These are phyloP conservation scores for Leptobrachium ailaonicum DNA, from an alignment of 2,113 vertebrate genomes.

Conservation along the genomic window DNA sequence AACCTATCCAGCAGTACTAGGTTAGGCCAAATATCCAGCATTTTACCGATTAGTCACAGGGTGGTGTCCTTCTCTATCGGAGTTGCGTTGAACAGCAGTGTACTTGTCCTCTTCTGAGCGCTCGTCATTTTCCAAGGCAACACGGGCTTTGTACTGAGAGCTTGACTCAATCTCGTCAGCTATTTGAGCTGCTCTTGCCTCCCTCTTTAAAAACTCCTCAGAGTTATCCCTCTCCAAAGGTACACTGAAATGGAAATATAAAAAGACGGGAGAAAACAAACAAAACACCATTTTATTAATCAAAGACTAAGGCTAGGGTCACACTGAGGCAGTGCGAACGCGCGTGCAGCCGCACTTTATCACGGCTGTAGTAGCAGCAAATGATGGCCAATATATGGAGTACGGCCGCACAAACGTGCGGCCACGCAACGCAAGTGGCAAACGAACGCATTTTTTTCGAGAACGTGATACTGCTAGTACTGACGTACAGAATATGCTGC, in stretches of 20 bases:
- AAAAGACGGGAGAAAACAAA: background rate
- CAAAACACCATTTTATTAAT: no score
- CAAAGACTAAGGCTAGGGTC: no score
- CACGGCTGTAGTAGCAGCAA: no score
- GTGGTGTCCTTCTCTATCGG: constrained; percentile 81
- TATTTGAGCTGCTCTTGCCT: constrained; percentile 93
- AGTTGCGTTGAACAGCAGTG: constrained; percentile 87
- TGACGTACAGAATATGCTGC: no score
- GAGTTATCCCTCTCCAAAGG: constrained; percentile 96
- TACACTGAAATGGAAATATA: constrained; percentile 71
- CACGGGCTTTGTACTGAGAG: constrained; percentile 91
- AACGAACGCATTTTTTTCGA: no score
- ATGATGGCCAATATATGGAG: no score
- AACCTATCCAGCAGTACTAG: constrained; percentile 31
- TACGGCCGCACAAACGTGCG: no score
- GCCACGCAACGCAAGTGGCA: no score
- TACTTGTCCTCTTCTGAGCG: constrained; percentile 96
- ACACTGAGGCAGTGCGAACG: no score
- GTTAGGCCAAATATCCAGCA: no score
- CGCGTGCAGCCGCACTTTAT: no score
- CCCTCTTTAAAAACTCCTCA: constrained; percentile 95
- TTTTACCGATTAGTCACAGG: constrained; percentile 79
- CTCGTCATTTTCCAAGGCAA: constrained; percentile 96
- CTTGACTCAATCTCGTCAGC: constrained; percentile 99
- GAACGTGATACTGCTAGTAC: no score